Evolutionary conservation across 2,888 invertebrate genomes (phyloP), one percentile per base, ranked within the genome.

Genomic region (Chrysolina americana): DNA sequence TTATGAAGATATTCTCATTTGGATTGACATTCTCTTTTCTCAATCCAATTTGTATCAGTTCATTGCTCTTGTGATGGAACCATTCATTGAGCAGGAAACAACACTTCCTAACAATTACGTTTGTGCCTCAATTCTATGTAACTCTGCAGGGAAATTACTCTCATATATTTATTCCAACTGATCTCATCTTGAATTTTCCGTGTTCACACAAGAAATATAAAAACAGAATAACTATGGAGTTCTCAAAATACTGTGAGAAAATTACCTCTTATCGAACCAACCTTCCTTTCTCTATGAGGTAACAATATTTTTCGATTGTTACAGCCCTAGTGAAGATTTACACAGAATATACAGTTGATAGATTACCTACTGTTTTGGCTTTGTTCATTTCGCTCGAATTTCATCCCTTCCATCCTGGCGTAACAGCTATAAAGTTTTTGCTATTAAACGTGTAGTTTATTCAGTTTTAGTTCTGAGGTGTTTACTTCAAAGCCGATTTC

Each of bases 361-460:
- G 19, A 65, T 23, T 4, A n/a, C n/a, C n/a, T n/a, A 65, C 23
- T 11, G 47, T 47, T 21, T 47, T 13, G 21, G 65, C 23, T 48
- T 13, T 47, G 17, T 48, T 65, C 48, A 65, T 28, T 47, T 65
- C 23, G 65, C n/a, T 28, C 48, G n/a, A 65, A 65, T 65, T 65
- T 48, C 48, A 48, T 23, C 47, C 23, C n/a, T 65, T 65, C 48
- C 13, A n/a, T 64, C 15, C 44, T 41, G 41, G 10, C 65, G n/a
- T 47, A 13, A n/a, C 47, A 65, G 65, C 65, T 44, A 65, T 65
- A 23, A 65, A 36, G 66, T 66, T 53, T 53, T 68, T 68, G 68
- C 68, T 53, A 68, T 53, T 17, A 53, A 68, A 68, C 48, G 48
- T 50, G 28, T n/a, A 50, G 50, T 68, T 68, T 53, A 68, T 53